A percentile compares a stretch with the other conserved stretches of the same genome.
Evolutionary conservation across 2,797 vertebrate genomes (phyloP).

Genomic region (Oreortyx pictus): DNA sequence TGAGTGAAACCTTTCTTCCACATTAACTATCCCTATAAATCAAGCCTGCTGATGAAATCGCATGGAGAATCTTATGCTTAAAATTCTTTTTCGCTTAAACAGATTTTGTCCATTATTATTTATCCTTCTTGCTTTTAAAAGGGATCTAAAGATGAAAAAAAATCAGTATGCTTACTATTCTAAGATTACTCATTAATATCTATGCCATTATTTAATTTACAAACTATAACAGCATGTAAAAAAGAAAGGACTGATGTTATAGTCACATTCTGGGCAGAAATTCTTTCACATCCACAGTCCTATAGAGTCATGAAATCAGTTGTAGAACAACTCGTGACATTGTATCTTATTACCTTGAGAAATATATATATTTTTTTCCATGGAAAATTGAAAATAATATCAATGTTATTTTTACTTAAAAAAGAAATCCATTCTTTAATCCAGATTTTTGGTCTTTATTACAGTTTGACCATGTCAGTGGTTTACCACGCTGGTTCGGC

Average conservation of each 20-base stretch:
- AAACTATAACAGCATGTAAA: neutral
- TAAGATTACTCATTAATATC: neutral
- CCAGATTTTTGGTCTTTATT: neutral
- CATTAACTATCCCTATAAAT: fast-evolving
- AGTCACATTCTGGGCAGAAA: neutral
- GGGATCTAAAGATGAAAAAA: neutral
- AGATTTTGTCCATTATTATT: neutral
- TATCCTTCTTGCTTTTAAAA: neutral
- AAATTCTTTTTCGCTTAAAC: fast-evolving
- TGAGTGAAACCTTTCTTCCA: neutral
- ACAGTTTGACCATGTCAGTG: neutral
- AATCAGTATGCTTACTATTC: neutral
- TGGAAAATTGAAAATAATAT: neutral
- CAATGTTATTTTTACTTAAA: neutral
- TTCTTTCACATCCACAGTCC: neutral
- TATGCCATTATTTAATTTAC: constrained; percentile 27
- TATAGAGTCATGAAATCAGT: neutral
- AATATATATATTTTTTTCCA: neutral
- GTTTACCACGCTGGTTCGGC: no score
- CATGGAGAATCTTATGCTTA: neutral
- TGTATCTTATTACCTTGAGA: neutral
- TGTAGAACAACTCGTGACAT: neutral
- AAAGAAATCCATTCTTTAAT: neutral
- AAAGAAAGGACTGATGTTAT: neutral
- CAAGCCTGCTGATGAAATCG: neutral